Evolutionary conservation across 2,797 vertebrate genomes (phyloP).

Genomic region (Leptatherina wallacei): DNA sequence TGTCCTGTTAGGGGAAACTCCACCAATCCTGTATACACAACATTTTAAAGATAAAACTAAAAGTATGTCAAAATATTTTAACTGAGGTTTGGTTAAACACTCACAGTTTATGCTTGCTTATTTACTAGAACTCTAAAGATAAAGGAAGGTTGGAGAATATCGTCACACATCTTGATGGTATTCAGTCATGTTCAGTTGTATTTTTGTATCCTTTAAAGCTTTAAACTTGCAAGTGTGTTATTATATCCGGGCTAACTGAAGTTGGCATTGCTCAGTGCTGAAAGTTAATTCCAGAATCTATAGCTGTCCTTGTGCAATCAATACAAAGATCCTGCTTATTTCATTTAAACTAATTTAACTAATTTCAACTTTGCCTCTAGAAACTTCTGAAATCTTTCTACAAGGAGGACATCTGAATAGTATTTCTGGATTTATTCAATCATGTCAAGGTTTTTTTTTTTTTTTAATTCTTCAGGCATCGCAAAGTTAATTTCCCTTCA

Average conservation of each 20-base stretch:
- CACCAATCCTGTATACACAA: constrained; percentile 51
- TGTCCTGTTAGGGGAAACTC: constrained; percentile 59
- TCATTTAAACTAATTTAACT: neutral
- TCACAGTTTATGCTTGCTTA: neutral
- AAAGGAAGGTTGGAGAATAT: neutral
- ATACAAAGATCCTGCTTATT: neutral
- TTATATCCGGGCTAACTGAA: neutral
- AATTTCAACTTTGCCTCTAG: neutral
- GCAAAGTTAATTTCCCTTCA: neutral
- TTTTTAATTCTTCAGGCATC: too few relatives aligned
- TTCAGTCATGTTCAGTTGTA: neutral
- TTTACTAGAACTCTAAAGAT: neutral
- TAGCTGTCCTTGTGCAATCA: neutral
- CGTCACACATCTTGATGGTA: neutral
- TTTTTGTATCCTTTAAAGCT: neutral
- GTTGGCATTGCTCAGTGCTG: neutral
- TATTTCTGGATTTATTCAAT: neutral
- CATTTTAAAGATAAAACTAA: constrained; percentile 41
- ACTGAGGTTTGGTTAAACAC: neutral
- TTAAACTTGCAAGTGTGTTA: neutral
- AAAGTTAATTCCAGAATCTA: neutral
- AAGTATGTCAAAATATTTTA: constrained; percentile 24
- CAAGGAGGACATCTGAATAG: neutral
- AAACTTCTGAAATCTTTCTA: neutral
- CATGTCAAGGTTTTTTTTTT: neutral